Base-by-base conservation (phyloP, 2,113 vertebrate species). In the Xerus inauris region DNA sequence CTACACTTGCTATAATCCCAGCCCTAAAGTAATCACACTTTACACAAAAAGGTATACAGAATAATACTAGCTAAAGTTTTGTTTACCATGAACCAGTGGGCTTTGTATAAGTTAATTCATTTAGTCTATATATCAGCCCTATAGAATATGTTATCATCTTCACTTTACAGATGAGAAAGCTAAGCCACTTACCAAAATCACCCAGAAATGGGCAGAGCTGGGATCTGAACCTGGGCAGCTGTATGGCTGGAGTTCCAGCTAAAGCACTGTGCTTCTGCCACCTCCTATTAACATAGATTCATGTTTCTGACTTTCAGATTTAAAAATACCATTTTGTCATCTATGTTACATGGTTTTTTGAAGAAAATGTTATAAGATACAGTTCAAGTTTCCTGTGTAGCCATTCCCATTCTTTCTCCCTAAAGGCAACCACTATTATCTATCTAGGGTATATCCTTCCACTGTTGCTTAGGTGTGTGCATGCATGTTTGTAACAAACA, bases 331-430 rank as follows among this genome's bases (percentile, higher is more conserved):
- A 87, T 69, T 81, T 26, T 80, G 42, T 81, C 42, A 51, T 90
- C 73, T 65, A 64, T 65, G 24, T 45, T 47, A 79, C 22, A 79
- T n/a, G 6, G 54, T 93, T 59, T 59, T 85, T 30, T 49, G 88
- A 91, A 77, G 83, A 75, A 92, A 89, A 81, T 11, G 20, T 76
- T 57, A 57, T 79, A 85, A 95, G 57, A 71, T 71, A 88, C 12
- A 85, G 49, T 65, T 86, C 51, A 75, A 67, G 12, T 35, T 57
- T 92, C 67, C 32, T 45, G 3, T 69, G 73, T 19, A 75, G 32
- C 8, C 17, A 38, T 40, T 92, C 57, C 6, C 20, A 87, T n/a
- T 5, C 35, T 38, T 10, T 13, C 30, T 62, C 51, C 62, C 19
- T 45, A 76, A 91, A 89, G 13, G 45, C 14, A 89, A 90, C 1